Conservation (phyloP, 2,797 vertebrate genomes). For the Morus bassanus region DNA sequence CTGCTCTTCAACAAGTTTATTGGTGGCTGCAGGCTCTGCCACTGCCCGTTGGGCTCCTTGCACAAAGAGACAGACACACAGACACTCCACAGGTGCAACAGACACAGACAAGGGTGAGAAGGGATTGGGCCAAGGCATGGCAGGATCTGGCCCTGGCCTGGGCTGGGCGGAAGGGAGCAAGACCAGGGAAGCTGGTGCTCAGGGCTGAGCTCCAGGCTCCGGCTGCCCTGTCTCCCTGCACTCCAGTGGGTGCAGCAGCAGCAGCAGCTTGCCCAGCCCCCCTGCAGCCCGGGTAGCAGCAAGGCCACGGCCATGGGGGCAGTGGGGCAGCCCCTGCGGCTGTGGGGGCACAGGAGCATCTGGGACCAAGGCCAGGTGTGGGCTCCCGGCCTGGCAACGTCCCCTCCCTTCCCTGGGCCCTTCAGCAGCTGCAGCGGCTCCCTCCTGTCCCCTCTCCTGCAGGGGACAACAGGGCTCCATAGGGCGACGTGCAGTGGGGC, state of each 20-base stretch:
- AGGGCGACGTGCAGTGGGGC: fast-evolving
- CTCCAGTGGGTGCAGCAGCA: neutral
- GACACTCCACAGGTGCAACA: neutral
- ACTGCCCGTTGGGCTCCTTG: fast-evolving
- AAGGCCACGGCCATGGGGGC: neutral
- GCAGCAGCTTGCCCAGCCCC: neutral
- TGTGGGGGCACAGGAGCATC: fast-evolving
- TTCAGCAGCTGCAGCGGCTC: neutral
- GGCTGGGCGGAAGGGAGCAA: fast-evolving
- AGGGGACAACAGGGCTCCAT: neutral
- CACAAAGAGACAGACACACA: slow-evolving; percentile 19
- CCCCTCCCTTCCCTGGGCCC: neutral
- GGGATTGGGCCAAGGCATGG: neutral
- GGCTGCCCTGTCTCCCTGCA: neutral
- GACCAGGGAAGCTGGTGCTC: neutral
- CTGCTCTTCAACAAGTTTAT: slow-evolving; percentile 44
- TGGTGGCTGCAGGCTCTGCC: neutral
- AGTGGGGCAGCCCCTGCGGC: neutral
- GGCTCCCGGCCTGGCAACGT: neutral
- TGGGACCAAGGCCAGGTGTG: neutral
- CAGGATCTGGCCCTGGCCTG: neutral
- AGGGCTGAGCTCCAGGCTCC: neutral
- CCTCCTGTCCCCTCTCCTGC: neutral
- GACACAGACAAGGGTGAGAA: neutral
- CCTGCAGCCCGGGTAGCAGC: neutral